These are phyloP conservation scores for Halictus ligatus DNA, from an alignment of 2,888 invertebrate genomes.

Conservation along the genomic window DNA sequence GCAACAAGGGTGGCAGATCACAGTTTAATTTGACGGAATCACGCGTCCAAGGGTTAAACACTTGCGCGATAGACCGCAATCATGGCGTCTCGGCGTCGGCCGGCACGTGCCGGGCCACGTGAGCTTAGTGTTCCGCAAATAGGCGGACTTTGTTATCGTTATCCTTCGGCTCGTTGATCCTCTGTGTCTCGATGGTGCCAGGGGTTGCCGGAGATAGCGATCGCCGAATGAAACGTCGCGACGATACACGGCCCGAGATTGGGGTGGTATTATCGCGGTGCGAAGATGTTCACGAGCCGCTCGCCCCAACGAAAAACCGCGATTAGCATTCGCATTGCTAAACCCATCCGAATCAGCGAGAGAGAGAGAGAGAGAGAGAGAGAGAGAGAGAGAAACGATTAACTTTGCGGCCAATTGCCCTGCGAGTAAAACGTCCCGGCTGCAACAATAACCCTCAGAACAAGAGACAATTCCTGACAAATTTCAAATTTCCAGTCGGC, in stretches of 20 bases:
- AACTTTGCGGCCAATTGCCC: no score
- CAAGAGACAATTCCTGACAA: not conserved
- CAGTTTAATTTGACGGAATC: slow-evolving; percentile 57
- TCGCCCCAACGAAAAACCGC: slow-evolving; percentile 23
- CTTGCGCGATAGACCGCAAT: slow-evolving; percentile 57
- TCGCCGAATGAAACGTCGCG: slow-evolving; percentile 40
- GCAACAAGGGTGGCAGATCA: slow-evolving; percentile 35
- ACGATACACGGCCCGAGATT: slow-evolving; percentile 46
- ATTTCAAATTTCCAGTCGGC: not conserved
- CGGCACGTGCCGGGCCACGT: slow-evolving; percentile 61
- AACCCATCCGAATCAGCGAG: no score
- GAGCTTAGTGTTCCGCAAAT: slow-evolving; percentile 50
- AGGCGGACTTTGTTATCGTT: slow-evolving; percentile 60
- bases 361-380: no score
- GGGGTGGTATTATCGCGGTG: slow-evolving; percentile 52
- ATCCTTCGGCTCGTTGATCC: slow-evolving; percentile 46
- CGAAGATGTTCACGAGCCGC: slow-evolving; percentile 49
- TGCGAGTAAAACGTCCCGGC: no score
- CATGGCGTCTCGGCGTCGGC: slow-evolving; percentile 42
- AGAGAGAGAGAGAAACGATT: no score
- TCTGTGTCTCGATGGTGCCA: slow-evolving; percentile 9
- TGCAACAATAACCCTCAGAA: not conserved
- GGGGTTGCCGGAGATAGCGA: slow-evolving; percentile 31
- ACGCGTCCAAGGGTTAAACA: slow-evolving; percentile 57
- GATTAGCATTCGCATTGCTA: slow-evolving; percentile 32